phyloP scores from a whole-genome alignment of 2,888 invertebrate genomes.

The Sinodicranocentrus sp. region DNA sequence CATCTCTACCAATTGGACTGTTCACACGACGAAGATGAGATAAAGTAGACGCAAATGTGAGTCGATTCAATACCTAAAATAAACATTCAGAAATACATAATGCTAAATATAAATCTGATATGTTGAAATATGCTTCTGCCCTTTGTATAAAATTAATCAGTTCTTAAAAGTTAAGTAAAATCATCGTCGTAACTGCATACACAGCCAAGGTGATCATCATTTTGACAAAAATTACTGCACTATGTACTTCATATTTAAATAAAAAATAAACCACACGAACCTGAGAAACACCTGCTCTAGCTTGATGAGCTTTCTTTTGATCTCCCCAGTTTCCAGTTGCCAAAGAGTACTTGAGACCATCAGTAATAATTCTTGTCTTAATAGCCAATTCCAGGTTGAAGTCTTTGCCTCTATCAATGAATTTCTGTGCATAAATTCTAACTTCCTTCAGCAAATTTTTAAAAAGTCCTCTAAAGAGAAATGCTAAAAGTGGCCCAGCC shows the following conservation, averaged over 20 bases:
- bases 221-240: too few species aligned
- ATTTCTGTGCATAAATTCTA: constrained; percentile 98
- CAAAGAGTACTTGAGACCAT: constrained; percentile 97
- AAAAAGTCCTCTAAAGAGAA: constrained; percentile 94
- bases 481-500: constrained; percentile 97
- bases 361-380: constrained; percentile 98
- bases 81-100: constrained; percentile 3
- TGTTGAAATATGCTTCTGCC: too few species aligned
- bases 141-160: not conserved
- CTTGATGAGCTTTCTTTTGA: constrained; percentile 99
- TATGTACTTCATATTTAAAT: not conserved
- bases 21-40: constrained; percentile 99
- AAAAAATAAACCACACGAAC: constrained; percentile 77
- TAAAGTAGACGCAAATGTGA: constrained; percentile 98
- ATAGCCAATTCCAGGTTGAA: constrained; percentile 98
- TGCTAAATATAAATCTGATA: not conserved
- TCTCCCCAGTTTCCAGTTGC: constrained; percentile 99
- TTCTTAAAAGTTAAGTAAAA: constrained; percentile 21
- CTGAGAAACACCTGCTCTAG: constrained; percentile 96
- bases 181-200: constrained; percentile 65
- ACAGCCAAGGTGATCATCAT: constrained; percentile 63
- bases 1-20: constrained; percentile 99
- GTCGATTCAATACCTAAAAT: constrained; percentile 91
- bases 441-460: constrained; percentile 98
- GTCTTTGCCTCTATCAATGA: constrained; percentile 98